Evolutionary conservation across 2,113 vertebrate genomes (phyloP).

Genomic region (Aphyosemion australe): DNA sequence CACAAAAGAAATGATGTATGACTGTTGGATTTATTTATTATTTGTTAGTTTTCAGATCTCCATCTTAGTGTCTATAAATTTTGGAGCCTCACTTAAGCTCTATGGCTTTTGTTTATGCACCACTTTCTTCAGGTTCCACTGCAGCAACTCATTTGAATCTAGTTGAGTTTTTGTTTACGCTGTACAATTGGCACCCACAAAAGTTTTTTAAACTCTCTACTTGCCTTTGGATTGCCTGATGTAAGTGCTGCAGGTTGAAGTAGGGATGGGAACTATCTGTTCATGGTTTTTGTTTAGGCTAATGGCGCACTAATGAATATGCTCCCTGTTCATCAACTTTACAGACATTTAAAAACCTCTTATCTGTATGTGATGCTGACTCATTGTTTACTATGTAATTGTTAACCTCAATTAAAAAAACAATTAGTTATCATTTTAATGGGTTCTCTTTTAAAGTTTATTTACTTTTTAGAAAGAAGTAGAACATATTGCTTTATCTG

Average conservation of each 20-base stretch:
- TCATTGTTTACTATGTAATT: constrained; percentile 11
- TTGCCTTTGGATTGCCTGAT: constrained; percentile 3
- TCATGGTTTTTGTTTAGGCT: neutral
- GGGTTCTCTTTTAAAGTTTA: neutral
- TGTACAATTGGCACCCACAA: neutral
- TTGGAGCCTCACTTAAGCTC: neutral
- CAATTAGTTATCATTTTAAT: neutral
- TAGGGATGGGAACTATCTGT: neutral
- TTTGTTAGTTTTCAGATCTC: too few species aligned
- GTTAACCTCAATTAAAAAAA: neutral
- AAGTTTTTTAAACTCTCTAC: neutral
- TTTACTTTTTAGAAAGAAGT: neutral
- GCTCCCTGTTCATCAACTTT: constrained; percentile 14
- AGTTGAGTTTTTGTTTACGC: neutral
- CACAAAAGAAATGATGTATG: too few species aligned
- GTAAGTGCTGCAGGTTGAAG: neutral
- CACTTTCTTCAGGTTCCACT: neutral
- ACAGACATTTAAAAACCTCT: neutral
- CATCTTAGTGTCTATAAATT: too few species aligned
- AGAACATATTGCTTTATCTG: neutral
- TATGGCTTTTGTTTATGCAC: neutral
- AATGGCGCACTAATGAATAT: constrained; percentile 31
- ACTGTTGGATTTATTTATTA: too few species aligned
- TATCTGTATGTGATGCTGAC: constrained; percentile 7
- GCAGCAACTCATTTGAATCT: neutral